Conservation (phyloP, 2,797 vertebrate species). For the Mallotus villosus region DNA sequence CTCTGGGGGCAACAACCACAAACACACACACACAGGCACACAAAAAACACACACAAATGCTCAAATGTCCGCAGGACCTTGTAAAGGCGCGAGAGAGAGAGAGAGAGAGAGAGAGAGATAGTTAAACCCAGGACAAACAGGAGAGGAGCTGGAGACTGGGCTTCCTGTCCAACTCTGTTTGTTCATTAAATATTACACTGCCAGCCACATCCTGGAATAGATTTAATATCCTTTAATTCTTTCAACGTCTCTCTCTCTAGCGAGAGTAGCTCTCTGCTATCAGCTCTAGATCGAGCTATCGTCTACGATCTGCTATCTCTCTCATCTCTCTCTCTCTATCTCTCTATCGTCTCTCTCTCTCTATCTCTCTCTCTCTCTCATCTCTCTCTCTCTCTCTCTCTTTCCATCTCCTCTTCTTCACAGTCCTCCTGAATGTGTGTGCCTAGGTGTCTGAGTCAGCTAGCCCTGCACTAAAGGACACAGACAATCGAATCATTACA, state of each 20-base stretch:
- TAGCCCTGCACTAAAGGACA: constrained; percentile 46
- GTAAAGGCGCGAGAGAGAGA: not conserved
- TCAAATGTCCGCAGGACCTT: not conserved
- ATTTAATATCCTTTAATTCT: constrained; percentile 58
- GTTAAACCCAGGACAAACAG: not conserved
- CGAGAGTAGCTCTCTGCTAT: no score
- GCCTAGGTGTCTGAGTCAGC: not conserved
- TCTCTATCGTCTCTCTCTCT: no score
- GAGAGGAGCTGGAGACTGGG: not conserved
- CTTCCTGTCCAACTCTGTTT: constrained; percentile 41
- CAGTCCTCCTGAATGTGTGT: not conserved
- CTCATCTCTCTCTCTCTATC: no score
- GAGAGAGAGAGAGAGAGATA: constrained; percentile 3
- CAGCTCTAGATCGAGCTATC: no score
- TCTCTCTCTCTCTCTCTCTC: not conserved
- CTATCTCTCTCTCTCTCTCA: not conserved
- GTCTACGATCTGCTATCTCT: no score
- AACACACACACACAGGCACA: not conserved
- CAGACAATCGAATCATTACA: constrained; percentile 56
- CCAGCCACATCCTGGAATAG: constrained; percentile 52
- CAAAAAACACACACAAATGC: not conserved
- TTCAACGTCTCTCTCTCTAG: not conserved
- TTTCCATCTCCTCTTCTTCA: not conserved
- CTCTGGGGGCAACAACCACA: not conserved
- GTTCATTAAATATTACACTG: constrained; percentile 68